Evolutionary conservation across 2,888 invertebrate species (phyloP).

Genomic region (Pecten maximus): DNA sequence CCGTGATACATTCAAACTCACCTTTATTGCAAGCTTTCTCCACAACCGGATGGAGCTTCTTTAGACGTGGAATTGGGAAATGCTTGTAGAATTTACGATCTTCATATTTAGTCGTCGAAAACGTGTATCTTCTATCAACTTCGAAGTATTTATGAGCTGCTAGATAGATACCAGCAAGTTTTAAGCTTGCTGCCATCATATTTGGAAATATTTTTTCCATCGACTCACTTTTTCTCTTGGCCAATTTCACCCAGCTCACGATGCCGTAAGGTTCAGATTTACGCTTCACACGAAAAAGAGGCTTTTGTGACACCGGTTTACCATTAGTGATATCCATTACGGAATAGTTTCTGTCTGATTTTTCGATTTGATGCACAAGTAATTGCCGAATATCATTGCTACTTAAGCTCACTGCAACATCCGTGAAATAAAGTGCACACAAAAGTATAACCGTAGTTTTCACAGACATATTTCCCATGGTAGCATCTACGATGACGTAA

Average conservation of each 20-base stretch:
- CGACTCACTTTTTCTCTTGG: not conserved
- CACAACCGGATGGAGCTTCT: constrained; percentile 56
- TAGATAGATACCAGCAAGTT: constrained; percentile 61
- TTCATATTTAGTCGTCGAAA: constrained; percentile 48
- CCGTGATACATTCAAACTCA: constrained; percentile 59
- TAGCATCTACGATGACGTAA: not conserved
- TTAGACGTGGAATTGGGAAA: constrained; percentile 70
- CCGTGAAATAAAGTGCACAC: not conserved
- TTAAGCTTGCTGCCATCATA: constrained; percentile 45
- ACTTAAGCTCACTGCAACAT: not conserved
- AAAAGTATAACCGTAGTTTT: not conserved
- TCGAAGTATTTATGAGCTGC: constrained; percentile 69
- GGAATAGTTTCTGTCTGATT: not conserved
- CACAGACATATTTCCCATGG: not conserved
- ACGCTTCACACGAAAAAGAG: not conserved
- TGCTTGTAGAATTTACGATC: constrained; percentile 63
- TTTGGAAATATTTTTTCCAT: constrained; percentile 11
- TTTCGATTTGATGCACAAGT: not conserved
- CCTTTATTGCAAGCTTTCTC: constrained; percentile 58
- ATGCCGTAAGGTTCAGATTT: not conserved
- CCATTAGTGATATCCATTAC: too few relatives aligned
- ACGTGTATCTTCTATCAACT: constrained; percentile 58
- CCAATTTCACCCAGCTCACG: not conserved
- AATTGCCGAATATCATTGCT: not conserved
- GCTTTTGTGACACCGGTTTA: not conserved